Conservation (phyloP, 92 coral and sea anemone species). For the Zoanthus gigantus region DNA sequence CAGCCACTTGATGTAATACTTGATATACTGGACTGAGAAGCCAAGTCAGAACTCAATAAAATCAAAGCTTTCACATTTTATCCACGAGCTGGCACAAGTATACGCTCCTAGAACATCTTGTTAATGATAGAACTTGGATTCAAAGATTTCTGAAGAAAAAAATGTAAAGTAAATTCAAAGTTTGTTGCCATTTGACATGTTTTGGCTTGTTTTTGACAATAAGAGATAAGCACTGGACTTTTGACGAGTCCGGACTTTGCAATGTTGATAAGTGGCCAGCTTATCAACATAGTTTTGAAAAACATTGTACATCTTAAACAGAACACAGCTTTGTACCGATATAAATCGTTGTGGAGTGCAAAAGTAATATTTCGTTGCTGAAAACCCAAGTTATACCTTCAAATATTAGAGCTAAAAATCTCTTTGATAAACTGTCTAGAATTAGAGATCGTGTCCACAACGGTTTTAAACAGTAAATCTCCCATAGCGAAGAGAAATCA, state of each 20-base stretch:
- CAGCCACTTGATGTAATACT: too few relatives aligned
- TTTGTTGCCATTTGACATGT: neutral
- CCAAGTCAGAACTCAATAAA: too few relatives aligned
- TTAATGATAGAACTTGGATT: too few relatives aligned
- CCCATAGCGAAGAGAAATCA: neutral
- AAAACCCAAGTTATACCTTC: too few relatives aligned
- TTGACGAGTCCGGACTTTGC: neutral
- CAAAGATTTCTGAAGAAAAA: too few relatives aligned
- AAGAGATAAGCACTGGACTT: neutral
- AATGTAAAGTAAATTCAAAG: too few relatives aligned
- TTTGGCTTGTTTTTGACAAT: slow-evolving; percentile 33
- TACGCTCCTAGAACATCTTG: too few relatives aligned
- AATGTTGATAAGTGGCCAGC: neutral
- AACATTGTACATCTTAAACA: neutral
- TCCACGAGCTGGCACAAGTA: too few relatives aligned
- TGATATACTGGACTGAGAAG: too few relatives aligned
- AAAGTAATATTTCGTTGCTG: too few relatives aligned
- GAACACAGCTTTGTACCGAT: neutral
- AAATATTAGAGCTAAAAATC: too few relatives aligned
- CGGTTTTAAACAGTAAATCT: neutral
- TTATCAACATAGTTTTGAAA: neutral
- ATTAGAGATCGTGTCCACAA: neutral
- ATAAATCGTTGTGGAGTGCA: neutral
- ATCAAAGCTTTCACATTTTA: too few relatives aligned
- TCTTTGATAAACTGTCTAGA: neutral